These are phyloP conservation scores for Podargus strigoides DNA, from an alignment of 2,797 vertebrate genomes.

Conservation along the genomic window DNA sequence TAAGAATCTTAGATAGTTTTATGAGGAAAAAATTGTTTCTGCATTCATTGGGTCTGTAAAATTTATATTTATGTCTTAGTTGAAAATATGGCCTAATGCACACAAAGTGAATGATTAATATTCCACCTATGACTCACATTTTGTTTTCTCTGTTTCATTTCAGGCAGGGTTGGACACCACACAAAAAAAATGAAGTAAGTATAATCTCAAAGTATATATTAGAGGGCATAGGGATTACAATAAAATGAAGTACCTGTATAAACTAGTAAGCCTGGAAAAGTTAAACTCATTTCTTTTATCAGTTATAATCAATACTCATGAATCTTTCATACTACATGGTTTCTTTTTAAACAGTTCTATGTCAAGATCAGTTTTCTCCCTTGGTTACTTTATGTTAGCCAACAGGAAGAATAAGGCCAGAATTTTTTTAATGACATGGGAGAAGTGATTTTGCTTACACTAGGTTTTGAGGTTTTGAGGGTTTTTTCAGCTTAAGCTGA, in stretches of 20 bases:
- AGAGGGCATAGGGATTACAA: not conserved
- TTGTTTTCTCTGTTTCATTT: slow-evolving; percentile 26
- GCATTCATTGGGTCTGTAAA: not conserved
- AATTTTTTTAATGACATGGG: not conserved
- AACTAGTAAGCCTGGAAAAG: not conserved
- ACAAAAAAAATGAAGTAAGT: slow-evolving; percentile 78
- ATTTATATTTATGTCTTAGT: not conserved
- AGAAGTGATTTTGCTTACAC: not conserved
- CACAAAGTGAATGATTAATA: not conserved
- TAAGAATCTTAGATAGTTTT: not conserved
- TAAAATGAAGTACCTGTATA: not conserved
- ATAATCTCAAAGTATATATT: not conserved
- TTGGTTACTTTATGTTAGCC: no score
- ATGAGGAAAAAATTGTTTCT: not conserved
- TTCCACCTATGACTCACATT: not conserved
- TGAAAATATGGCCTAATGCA: not conserved
- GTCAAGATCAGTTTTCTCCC: not conserved
- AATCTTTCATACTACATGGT: not conserved
- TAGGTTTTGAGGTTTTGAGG: not conserved
- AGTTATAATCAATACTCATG: not conserved
- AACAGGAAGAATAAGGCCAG: not conserved
- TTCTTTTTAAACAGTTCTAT: not conserved
- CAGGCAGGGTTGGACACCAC: slow-evolving; percentile 64
- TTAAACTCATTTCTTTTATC: not conserved
- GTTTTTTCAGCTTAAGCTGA: not conserved